Evolutionary conservation across 1,140 invertebrate genomes (phyloP).

Genomic region (Atta cephalotes): DNA sequence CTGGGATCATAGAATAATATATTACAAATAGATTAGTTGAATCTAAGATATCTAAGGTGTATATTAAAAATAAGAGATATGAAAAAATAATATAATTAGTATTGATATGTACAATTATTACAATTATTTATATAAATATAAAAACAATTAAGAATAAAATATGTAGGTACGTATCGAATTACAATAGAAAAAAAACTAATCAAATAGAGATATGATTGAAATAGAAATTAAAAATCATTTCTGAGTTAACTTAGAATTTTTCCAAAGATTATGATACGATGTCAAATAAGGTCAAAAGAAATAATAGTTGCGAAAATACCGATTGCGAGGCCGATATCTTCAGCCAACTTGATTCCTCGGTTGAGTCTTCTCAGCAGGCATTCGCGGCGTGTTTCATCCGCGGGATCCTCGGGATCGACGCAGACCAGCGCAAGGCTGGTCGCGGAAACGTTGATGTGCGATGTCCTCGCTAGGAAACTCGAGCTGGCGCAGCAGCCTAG

Average conservation of each 20-base stretch:
- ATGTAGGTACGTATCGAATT: background rate
- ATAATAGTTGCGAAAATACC: slow-evolving; percentile 64
- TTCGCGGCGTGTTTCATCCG: slow-evolving; percentile 83
- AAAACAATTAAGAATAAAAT: background rate
- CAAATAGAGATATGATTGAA: background rate
- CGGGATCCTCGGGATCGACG: slow-evolving; percentile 86
- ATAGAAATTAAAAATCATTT: background rate
- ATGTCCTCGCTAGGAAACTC: slow-evolving; percentile 86
- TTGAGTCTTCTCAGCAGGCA: slow-evolving; percentile 82
- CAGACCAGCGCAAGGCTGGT: slow-evolving; percentile 88
- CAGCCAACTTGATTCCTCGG: slow-evolving; percentile 81
- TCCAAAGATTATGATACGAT: background rate
- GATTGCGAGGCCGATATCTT: slow-evolving; percentile 81
- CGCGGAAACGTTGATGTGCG: slow-evolving; percentile 88
- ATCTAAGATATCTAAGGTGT: background rate
- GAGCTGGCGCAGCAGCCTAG: slow-evolving; percentile 87
- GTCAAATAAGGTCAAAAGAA: background rate
- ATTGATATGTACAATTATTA: too few species aligned
- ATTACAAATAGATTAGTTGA: background rate
- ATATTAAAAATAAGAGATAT: background rate
- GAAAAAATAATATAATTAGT: too few species aligned
- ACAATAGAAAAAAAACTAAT: background rate
- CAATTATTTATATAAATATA: too few species aligned
- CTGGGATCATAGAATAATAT: slow-evolving; percentile 50
- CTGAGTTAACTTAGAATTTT: background rate